phyloP scores from a whole-genome alignment of 2,113 vertebrate genomes.

The Trematocara macrostoma region DNA sequence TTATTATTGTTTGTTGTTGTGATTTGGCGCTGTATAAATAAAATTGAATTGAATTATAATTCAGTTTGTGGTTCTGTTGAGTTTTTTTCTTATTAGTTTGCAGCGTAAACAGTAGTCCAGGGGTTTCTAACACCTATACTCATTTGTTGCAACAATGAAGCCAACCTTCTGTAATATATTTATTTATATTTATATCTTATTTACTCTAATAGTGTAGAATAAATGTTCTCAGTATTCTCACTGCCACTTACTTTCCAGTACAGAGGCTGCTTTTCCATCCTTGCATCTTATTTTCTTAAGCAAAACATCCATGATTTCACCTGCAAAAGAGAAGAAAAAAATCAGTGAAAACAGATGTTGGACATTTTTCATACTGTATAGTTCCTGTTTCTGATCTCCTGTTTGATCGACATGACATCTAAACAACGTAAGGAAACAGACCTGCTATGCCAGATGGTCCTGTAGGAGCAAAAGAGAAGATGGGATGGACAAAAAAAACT shows the following conservation, averaged over 20 bases:
- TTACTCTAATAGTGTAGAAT: too few species aligned
- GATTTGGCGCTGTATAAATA: too few species aligned
- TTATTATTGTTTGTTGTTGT: background rate
- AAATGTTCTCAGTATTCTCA: background rate
- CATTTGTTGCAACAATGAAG: background rate
- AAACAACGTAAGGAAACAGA: background rate
- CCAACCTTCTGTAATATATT: background rate
- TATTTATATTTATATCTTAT: background rate
- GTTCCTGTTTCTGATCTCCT: background rate
- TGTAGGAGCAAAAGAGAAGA: background rate
- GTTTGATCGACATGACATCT: background rate
- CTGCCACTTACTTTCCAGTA: background rate
- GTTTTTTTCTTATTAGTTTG: background rate
- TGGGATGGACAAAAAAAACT: background rate
- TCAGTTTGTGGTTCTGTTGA: background rate
- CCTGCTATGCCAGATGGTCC: background rate
- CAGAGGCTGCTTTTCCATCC: rapidly evolving
- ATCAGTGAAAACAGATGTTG: background rate
- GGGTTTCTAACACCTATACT: background rate
- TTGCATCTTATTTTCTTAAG: background rate
- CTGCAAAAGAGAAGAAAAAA: background rate
- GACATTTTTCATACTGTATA: background rate
- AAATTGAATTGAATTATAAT: background rate
- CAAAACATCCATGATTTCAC: constrained; percentile 12
- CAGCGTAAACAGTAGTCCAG: background rate